Evolutionary conservation across 2,888 invertebrate genomes (phyloP).

Genomic region (Acheta domesticus): DNA sequence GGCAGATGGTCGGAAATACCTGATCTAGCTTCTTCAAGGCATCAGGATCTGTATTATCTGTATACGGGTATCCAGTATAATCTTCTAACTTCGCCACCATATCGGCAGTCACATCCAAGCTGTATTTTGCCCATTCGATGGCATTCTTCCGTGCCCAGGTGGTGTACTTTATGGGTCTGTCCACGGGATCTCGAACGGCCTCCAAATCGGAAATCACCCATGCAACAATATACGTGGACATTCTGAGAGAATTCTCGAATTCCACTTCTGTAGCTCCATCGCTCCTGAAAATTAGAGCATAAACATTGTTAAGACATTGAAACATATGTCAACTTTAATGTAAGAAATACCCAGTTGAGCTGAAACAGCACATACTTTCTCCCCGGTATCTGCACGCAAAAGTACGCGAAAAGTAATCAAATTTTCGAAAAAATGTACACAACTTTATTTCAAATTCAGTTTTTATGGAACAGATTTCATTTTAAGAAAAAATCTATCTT

Average conservation of each 20-base stretch:
- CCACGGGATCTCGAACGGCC: neutral
- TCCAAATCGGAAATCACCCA: neutral
- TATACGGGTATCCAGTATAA: neutral
- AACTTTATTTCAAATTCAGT: no score
- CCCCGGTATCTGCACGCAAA: no score
- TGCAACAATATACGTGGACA: neutral
- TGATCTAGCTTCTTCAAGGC: neutral
- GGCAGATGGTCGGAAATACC: neutral
- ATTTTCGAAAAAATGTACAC: no score
- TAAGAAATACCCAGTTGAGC: no score
- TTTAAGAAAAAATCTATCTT: no score
- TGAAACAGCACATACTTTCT: no score
- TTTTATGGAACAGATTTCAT: no score
- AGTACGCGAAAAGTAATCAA: no score
- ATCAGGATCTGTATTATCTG: neutral
- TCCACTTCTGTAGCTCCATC: neutral
- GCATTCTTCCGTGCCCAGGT: neutral
- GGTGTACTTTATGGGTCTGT: neutral
- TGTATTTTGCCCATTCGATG: neutral
- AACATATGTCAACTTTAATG: no score
- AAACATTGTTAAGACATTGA: neutral
- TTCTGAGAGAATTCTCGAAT: neutral
- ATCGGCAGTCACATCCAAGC: neutral
- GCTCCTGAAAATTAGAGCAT: neutral
- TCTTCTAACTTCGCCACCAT: neutral